Percentiles rank a stretch among this genome's conserved stretches.
Conservation (phyloP, 2,113 vertebrate genomes). For the Hyla sarda region DNA sequence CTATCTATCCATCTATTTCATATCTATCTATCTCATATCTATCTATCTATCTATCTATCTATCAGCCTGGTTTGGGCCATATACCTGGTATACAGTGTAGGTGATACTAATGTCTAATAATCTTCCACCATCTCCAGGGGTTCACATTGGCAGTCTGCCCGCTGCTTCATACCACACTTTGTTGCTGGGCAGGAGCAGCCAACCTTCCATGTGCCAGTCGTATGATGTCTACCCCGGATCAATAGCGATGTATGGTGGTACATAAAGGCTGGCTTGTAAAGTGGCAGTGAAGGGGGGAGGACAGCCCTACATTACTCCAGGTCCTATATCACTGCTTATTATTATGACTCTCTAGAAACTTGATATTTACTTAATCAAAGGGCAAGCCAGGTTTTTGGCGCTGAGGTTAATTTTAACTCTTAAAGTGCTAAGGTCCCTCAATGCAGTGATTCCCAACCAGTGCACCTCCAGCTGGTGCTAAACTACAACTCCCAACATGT, state of each 20-base stretch:
- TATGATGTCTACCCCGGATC: background rate
- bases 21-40: background rate
- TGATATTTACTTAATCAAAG: conserved; percentile 37
- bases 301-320: too few species aligned
- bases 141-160: background rate
- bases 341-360: background rate
- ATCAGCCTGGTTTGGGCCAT: background rate
- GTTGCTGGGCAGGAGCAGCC: background rate
- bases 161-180: background rate
- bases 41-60: background rate
- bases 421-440: background rate
- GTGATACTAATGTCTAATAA: background rate
- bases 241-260: background rate
- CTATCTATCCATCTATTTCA: too few species aligned
- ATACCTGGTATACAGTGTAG: background rate
- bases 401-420: background rate
- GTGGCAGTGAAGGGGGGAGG: background rate
- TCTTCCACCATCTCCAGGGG: background rate
- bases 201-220: background rate
- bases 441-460: too few species aligned
- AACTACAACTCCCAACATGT: too few species aligned
- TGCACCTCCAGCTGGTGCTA: too few species aligned
- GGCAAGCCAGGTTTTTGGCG: background rate
- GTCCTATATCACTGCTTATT: background rate
- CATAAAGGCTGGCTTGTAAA: background rate